phyloP scores from a whole-genome alignment of 37 sponge, comb jelly and placozoan genomes.

The Aplysina aerophoba region DNA sequence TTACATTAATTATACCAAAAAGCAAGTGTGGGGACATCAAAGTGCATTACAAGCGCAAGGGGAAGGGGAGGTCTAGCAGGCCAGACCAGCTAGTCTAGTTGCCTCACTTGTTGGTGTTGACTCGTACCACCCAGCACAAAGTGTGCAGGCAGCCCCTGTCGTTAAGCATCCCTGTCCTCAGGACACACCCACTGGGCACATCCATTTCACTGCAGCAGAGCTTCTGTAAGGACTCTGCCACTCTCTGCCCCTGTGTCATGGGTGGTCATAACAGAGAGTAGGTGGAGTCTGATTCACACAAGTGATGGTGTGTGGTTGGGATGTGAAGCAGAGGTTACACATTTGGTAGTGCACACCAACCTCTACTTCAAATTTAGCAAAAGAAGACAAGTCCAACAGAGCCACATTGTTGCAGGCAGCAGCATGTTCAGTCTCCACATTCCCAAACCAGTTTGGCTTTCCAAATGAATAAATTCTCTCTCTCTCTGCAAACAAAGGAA shows the following conservation, averaged over 20 bases:
- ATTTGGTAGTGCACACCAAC: conserved; percentile 9
- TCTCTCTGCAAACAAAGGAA: not conserved
- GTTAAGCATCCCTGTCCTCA: conserved; percentile 88
- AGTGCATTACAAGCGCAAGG: no score
- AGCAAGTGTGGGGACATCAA: no score
- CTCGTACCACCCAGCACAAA: conserved; percentile 63
- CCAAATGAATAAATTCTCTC: conserved; percentile 62
- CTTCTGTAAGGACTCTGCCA: conserved; percentile 39
- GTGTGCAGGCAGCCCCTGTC: conserved; percentile 74
- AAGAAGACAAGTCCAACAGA: conserved; percentile 81
- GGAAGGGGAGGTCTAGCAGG: not conserved
- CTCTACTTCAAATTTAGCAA: conserved; percentile 77
- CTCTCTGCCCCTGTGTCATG: conserved; percentile 39
- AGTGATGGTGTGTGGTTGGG: not conserved
- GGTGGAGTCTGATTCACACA: not conserved
- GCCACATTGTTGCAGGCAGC: conserved; percentile 71
- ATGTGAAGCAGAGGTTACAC: not conserved
- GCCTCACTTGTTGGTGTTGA: conserved; percentile 49
- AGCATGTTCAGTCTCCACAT: conserved; percentile 51
- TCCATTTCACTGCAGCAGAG: conserved; percentile 54
- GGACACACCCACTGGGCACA: conserved; percentile 52
- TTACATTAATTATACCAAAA: no score
- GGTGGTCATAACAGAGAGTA: not conserved
- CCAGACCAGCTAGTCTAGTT: no score
- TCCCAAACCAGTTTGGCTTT: conserved; percentile 65